phyloP scores from a whole-genome alignment of 2,888 invertebrate genomes.

The Empis livida region DNA sequence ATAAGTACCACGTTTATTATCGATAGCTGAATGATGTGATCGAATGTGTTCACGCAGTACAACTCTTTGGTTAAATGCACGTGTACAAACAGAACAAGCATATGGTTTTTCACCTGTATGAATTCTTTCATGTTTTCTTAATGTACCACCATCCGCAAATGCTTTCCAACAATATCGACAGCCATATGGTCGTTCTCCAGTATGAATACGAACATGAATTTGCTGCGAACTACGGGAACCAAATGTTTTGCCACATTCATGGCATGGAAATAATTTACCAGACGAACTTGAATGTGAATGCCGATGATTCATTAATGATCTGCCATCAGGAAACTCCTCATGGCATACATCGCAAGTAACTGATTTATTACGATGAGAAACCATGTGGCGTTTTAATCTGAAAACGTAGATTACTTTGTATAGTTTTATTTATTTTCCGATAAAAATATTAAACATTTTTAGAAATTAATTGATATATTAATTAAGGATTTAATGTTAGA shows the following conservation, averaged over 20 bases:
- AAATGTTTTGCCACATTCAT: slow-evolving; percentile 75
- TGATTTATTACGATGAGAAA: slow-evolving; percentile 56
- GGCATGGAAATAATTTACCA: slow-evolving; percentile 61
- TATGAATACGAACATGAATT: slow-evolving; percentile 76
- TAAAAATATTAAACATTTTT: too few species aligned
- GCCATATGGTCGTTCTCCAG: slow-evolving; percentile 69
- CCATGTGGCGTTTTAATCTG: slow-evolving; percentile 49
- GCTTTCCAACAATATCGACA: slow-evolving; percentile 82
- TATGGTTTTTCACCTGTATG: slow-evolving; percentile 81
- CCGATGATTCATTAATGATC: slow-evolving; percentile 54
- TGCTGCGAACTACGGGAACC: slow-evolving; percentile 76
- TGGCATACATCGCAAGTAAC: slow-evolving; percentile 57
- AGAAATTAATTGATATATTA: too few species aligned
- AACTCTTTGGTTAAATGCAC: slow-evolving; percentile 78
- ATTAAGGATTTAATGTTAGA: too few species aligned
- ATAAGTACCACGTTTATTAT: slow-evolving; percentile 54
- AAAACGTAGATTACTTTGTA: too few species aligned
- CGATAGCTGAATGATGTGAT: slow-evolving; percentile 73
- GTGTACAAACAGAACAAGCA: slow-evolving; percentile 73
- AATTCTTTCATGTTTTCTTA: slow-evolving; percentile 73
- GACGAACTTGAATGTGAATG: slow-evolving; percentile 44
- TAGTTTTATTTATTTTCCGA: too few species aligned
- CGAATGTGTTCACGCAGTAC: slow-evolving; percentile 74
- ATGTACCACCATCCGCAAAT: slow-evolving; percentile 75
- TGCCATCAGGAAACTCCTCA: slow-evolving; percentile 55